Conservation (phyloP, 2,888 invertebrate genomes). For the Hanleya hanleyi region DNA sequence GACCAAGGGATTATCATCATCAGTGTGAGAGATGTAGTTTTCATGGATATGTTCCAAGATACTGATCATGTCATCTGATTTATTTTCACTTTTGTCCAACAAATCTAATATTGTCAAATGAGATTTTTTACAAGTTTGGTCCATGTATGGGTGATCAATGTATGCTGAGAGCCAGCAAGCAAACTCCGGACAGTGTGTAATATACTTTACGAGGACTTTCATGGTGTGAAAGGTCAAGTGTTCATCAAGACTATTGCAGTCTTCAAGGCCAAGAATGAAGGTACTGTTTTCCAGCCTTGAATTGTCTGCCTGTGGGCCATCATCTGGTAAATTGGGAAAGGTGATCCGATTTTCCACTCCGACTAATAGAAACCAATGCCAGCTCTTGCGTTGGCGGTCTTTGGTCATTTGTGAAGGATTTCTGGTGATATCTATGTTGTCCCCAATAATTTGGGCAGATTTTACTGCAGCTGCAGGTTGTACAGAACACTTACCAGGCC, state of each 20-base stretch:
- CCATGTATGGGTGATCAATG: slow-evolving; percentile 26
- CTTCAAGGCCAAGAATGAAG: slow-evolving; percentile 5
- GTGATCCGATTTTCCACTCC: slow-evolving; percentile 7
- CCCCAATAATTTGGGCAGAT: not conserved
- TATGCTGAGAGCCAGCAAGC: slow-evolving; percentile 11
- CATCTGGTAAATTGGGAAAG: slow-evolving; percentile 13
- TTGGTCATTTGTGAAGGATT: slow-evolving; percentile 13
- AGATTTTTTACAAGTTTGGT: slow-evolving; percentile 20
- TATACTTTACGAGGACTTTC: slow-evolving; percentile 18
- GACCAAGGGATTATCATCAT: slow-evolving; percentile 1
- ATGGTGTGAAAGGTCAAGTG: slow-evolving; percentile 16
- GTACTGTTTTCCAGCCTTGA: not conserved
- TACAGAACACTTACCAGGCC: not conserved
- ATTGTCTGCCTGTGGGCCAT: slow-evolving; percentile 9
- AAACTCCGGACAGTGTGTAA: slow-evolving; percentile 11
- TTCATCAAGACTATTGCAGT: slow-evolving; percentile 7
- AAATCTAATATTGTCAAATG: slow-evolving; percentile 28
- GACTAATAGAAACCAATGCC: slow-evolving; percentile 22
- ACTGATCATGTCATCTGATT: slow-evolving; percentile 28
- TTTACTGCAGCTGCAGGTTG: too few relatives aligned
- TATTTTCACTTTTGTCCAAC: slow-evolving; percentile 37
- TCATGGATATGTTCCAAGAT: slow-evolving; percentile 26
- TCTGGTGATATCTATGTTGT: slow-evolving; percentile 22
- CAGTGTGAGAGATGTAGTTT: slow-evolving; percentile 13
- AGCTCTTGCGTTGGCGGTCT: slow-evolving; percentile 15